Percentiles rank a stretch among this genome's conserved stretches.
These are phyloP conservation scores for Fulmarus glacialis DNA, from an alignment of 2,113 vertebrate genomes.

Conservation along the genomic window DNA sequence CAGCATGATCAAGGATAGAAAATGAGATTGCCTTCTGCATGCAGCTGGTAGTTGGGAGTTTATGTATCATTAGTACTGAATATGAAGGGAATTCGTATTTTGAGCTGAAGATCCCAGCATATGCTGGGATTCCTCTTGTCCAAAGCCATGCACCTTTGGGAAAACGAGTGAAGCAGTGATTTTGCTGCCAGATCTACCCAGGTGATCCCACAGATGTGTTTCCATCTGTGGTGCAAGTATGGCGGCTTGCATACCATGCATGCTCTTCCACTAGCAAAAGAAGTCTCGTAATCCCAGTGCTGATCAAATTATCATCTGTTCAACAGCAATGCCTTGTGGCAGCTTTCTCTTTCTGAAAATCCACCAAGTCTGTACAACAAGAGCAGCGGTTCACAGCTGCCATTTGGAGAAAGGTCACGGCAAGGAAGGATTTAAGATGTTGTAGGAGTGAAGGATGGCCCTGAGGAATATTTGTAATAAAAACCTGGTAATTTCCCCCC, in stretches of 20 bases:
- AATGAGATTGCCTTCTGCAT: background rate
- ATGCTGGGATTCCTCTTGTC: background rate
- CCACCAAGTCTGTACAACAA: background rate
- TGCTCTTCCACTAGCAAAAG: background rate
- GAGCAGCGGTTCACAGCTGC: background rate
- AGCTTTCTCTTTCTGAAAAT: background rate
- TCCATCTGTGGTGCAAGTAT: background rate
- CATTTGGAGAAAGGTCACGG: background rate
- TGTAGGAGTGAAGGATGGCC: background rate
- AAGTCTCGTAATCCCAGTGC: background rate
- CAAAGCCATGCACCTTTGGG: accelerated
- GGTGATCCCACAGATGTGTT: background rate
- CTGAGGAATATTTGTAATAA: background rate
- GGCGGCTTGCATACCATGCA: accelerated
- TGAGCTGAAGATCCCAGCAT: background rate
- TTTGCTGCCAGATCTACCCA: background rate
- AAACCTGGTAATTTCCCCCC: background rate
- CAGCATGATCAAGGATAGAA: background rate
- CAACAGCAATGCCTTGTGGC: background rate
- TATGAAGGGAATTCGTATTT: accelerated
- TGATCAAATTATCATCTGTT: background rate
- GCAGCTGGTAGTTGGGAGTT: background rate
- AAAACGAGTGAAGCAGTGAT: background rate
- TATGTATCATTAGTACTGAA: accelerated
- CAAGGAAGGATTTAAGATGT: background rate